Evolutionary conservation across 2,113 vertebrate species (phyloP).

Genomic region (Indicator maculatus): DNA sequence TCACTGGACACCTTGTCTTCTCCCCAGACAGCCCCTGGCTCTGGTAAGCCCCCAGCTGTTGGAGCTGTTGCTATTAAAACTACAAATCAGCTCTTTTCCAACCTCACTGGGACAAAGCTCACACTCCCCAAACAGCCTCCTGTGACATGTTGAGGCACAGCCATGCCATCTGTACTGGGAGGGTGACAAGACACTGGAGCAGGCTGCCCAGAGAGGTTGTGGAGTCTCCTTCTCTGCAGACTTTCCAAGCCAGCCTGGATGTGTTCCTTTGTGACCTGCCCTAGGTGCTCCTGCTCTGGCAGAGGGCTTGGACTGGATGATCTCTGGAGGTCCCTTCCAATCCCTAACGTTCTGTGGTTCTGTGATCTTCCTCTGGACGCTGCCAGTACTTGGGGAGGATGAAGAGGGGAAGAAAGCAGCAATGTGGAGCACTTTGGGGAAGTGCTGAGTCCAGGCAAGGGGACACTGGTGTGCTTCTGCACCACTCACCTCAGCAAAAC

Average conservation of each 20-base stretch:
- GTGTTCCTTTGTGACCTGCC: no score
- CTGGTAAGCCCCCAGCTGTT: not conserved
- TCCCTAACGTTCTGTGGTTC: no score
- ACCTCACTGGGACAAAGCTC: not conserved
- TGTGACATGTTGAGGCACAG: rapidly evolving
- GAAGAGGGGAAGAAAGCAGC: not conserved
- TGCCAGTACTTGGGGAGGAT: not conserved
- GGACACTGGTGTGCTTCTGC: not conserved
- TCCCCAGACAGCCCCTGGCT: not conserved
- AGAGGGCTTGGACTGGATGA: no score
- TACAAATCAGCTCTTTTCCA: not conserved
- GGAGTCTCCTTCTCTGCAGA: no score
- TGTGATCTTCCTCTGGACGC: not conserved
- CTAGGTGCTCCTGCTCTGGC: no score
- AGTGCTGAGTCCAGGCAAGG: not conserved
- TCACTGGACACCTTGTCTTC: not conserved
- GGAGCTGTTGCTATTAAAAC: not conserved
- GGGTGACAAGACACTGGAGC: no score
- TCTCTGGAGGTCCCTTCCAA: no score
- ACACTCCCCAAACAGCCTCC: not conserved
- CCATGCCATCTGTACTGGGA: rapidly evolving
- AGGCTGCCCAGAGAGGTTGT: no score
- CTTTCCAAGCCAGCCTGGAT: no score
- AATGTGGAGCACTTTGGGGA: not conserved
- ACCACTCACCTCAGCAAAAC: not conserved